Percentiles rank a stretch among this genome's conserved stretches.
Conservation (phyloP, 2,888 invertebrate species). For the Steinernema scapterisci region DNA sequence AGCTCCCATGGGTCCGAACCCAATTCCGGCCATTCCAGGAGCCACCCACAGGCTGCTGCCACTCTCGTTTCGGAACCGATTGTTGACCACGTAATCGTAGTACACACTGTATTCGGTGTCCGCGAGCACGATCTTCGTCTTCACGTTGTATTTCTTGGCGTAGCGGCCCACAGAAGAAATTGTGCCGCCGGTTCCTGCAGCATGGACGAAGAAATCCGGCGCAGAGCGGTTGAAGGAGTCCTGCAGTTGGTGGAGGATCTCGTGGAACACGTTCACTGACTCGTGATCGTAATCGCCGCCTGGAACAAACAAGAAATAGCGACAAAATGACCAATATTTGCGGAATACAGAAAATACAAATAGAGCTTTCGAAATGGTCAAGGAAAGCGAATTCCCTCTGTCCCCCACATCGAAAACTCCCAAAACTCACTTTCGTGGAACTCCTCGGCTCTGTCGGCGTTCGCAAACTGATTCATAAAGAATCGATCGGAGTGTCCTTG, state of each 20-base stretch:
- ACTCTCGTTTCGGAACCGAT: constrained; percentile 53
- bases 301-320: constrained; percentile 24
- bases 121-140: constrained; percentile 54
- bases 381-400: too few species aligned
- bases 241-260: constrained; percentile 51
- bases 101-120: constrained; percentile 59
- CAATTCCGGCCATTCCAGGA: constrained; percentile 60
- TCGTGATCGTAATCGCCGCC: constrained; percentile 51
- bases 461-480: constrained; percentile 61
- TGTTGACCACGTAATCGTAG: constrained; percentile 56
- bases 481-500: constrained; percentile 41
- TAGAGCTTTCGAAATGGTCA: too few species aligned
- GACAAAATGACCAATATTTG: too few species aligned
- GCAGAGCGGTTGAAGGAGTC: constrained; percentile 51
- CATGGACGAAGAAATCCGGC: constrained; percentile 58
- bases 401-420: too few species aligned
- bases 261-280: constrained; percentile 59
- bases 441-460: constrained; percentile 60
- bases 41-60: constrained; percentile 52
- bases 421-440: constrained; percentile 52
- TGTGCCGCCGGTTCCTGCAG: constrained; percentile 60
- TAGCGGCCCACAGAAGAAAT: constrained; percentile 61
- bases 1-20: constrained; percentile 51
- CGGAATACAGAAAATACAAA: too few species aligned
- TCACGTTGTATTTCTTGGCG: constrained; percentile 50